These are phyloP conservation scores for Halictus rubicundus DNA, from an alignment of 1,140 invertebrate species.

Conservation along the genomic window DNA sequence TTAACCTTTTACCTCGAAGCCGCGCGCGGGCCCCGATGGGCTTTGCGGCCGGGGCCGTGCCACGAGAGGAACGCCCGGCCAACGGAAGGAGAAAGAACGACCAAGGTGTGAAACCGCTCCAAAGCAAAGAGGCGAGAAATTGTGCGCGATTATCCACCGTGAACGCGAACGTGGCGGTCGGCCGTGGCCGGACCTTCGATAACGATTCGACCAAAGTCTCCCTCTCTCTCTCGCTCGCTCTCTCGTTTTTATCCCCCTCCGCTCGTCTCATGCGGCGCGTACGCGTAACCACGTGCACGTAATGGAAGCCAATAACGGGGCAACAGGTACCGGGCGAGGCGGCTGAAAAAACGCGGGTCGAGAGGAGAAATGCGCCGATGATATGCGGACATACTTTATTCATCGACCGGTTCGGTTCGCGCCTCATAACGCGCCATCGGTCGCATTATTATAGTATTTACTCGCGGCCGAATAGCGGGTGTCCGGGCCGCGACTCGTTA, in stretches of 20 bases:
- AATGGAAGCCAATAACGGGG: conserved; percentile 47
- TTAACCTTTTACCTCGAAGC: conserved; percentile 78
- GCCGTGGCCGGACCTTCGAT: conserved; percentile 56
- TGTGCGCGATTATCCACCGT: conserved; percentile 78
- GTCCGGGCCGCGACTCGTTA: conserved; percentile 56
- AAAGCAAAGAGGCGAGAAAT: conserved; percentile 80
- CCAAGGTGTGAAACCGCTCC: conserved; percentile 79
- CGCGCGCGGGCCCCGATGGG: conserved; percentile 55
- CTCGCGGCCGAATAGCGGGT: conserved; percentile 57
- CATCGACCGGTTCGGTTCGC: conserved; percentile 51
- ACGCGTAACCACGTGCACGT: conserved; percentile 21
- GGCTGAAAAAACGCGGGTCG: conserved; percentile 27
- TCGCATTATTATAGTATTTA: conserved; percentile 65
- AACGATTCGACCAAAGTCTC: conserved; percentile 73
- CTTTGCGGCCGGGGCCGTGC: conserved; percentile 49
- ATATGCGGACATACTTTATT: conserved; percentile 44
- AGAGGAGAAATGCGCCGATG: conserved; percentile 8
- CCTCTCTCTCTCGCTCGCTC: too few species aligned
- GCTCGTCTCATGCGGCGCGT: neutral
- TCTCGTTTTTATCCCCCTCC: neutral
- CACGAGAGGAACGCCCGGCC: conserved; percentile 17
- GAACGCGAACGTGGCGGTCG: conserved; percentile 60
- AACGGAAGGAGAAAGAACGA: conserved; percentile 48
- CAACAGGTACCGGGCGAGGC: conserved; percentile 50
- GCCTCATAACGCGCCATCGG: conserved; percentile 65